phyloP scores from a whole-genome alignment of 2,888 invertebrate genomes.

The Orthonychiurus folsomi region DNA sequence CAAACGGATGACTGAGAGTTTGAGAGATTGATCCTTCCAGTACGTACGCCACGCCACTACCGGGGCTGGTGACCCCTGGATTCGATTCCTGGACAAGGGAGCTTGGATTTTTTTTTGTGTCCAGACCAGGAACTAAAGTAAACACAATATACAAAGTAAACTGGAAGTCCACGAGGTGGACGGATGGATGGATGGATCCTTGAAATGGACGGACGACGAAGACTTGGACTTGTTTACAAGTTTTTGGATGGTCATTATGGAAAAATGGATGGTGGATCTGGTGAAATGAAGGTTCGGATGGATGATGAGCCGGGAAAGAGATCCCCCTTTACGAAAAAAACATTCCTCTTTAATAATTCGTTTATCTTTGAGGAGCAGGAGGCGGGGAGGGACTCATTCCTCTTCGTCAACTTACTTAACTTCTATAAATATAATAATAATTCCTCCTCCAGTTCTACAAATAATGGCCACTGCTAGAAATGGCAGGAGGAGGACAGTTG shows the following conservation, averaged over 20 bases:
- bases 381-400: not conserved
- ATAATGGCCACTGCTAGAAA: not conserved
- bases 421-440: slow-evolving; percentile 15
- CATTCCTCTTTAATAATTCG: slow-evolving; percentile 32
- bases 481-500: not conserved
- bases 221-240: slow-evolving; percentile 23
- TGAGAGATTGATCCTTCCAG: not conserved
- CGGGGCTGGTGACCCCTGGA: no score
- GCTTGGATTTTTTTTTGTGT: not conserved
- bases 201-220: no score
- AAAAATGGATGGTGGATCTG: not conserved
- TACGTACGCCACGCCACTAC: no score
- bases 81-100: no score
- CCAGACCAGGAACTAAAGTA: slow-evolving; percentile 17
- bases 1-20: not conserved
- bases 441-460: not conserved
- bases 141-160: slow-evolving; percentile 30
- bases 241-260: slow-evolving; percentile 11
- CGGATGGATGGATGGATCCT: not conserved
- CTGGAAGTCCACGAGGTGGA: not conserved
- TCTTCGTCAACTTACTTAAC: slow-evolving; percentile 14
- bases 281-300: slow-evolving; percentile 1
- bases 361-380: slow-evolving; percentile 29
- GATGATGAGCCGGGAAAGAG: slow-evolving; percentile 3
- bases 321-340: not conserved